phyloP scores from a whole-genome alignment of 2,113 vertebrate species.

The Genyomyrus donnyi region DNA sequence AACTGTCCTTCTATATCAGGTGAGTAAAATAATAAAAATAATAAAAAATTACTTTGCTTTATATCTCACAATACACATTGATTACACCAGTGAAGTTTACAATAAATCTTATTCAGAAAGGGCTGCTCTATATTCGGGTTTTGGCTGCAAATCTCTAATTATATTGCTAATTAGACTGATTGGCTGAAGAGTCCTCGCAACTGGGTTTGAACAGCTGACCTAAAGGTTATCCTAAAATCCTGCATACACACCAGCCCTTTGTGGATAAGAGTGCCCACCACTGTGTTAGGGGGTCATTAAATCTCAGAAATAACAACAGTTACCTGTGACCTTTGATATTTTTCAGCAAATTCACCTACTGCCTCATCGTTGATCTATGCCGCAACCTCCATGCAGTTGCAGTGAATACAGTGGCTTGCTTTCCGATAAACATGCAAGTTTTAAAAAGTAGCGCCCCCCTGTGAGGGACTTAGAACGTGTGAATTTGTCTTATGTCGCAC shows the following conservation, averaged over 20 bases:
- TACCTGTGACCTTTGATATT: background rate
- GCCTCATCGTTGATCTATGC: background rate
- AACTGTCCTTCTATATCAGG: background rate
- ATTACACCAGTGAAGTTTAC: background rate
- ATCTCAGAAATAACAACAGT: background rate
- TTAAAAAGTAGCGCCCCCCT: background rate
- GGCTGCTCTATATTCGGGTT: too few species aligned
- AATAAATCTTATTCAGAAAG: too few species aligned
- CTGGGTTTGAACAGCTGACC: too few species aligned
- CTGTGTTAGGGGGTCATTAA: background rate
- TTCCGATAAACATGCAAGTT: background rate
- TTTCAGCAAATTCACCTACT: background rate
- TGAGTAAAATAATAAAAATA: background rate
- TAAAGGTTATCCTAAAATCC: too few species aligned
- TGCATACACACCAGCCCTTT: too few species aligned
- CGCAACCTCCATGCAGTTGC: background rate
- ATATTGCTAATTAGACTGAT: too few species aligned
- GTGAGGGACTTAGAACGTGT: background rate
- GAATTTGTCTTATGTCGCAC: background rate
- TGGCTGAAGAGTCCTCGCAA: too few species aligned
- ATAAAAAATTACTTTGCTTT: background rate
- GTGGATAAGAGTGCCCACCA: too few species aligned
- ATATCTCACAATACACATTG: background rate
- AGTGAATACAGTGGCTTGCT: background rate
- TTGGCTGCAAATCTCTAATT: too few species aligned